These are phyloP conservation scores for Semicossyphus pulcher DNA, from an alignment of 2,113 vertebrate species.

Conservation along the genomic window DNA sequence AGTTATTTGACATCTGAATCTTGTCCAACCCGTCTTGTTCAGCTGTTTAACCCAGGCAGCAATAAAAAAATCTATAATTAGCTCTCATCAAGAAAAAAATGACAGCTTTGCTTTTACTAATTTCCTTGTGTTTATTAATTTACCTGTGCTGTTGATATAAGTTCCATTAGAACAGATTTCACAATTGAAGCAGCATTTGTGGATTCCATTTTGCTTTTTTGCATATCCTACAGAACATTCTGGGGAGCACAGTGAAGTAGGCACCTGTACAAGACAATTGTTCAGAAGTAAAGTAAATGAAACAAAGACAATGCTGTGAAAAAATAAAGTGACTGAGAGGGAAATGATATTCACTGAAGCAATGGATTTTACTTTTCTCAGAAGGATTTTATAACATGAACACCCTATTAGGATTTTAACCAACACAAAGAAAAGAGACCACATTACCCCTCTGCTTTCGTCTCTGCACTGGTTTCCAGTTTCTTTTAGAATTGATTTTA, in stretches of 20 bases:
- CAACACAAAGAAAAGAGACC: no score
- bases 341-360: no score
- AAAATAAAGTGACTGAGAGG: no score
- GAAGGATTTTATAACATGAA: not conserved
- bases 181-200: slow-evolving; percentile 87
- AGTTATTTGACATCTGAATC: no score
- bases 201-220: slow-evolving; percentile 45
- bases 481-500: no score
- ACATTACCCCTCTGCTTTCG: no score
- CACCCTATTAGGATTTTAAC: no score
- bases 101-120: not conserved
- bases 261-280: not conserved
- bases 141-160: slow-evolving; percentile 86
- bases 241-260: slow-evolving; percentile 35
- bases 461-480: no score
- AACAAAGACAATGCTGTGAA: not conserved
- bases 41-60: no score
- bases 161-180: slow-evolving; percentile 78
- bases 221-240: slow-evolving; percentile 50
- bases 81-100: not conserved
- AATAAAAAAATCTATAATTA: no score
- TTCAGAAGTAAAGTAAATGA: not conserved
- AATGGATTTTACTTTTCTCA: no score
- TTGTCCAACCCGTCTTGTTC: no score
- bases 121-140: not conserved